Evolutionary conservation across 2,888 invertebrate species (phyloP).

Genomic region (Drosophila seclusa): DNA sequence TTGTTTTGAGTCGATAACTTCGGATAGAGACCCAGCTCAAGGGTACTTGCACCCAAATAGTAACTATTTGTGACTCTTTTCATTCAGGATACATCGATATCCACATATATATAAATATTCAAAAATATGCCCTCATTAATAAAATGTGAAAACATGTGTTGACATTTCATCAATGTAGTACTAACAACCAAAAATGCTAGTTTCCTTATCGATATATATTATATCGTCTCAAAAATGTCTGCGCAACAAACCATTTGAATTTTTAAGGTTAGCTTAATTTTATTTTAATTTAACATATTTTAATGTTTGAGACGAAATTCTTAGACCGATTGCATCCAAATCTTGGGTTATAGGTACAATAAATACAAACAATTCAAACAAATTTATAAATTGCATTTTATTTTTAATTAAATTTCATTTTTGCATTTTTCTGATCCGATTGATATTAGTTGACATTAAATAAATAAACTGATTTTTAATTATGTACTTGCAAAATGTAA

Average conservation of each 20-base stretch:
- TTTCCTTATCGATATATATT: background rate
- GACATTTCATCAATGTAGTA: background rate
- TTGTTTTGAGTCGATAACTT: background rate
- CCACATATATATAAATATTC: background rate
- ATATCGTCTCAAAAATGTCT: background rate
- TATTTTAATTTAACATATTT: background rate
- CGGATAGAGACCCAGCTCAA: background rate
- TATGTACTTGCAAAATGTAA: background rate
- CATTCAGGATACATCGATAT: background rate
- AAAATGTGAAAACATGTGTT: background rate
- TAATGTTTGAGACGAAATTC: background rate
- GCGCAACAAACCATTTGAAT: background rate
- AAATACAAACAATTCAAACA: background rate
- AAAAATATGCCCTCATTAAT: background rate
- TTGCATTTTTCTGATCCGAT: background rate
- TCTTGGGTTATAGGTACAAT: background rate
- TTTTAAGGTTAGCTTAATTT: too few species aligned
- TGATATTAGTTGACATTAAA: background rate
- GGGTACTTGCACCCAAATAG: background rate
- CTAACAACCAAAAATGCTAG: background rate
- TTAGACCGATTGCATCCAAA: background rate
- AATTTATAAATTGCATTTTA: too few species aligned
- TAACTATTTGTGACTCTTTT: background rate
- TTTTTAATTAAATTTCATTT: background rate
- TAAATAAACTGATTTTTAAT: background rate